phyloP scores from a whole-genome alignment of 2,113 vertebrate species.

The Neolamprologus sp. region DNA sequence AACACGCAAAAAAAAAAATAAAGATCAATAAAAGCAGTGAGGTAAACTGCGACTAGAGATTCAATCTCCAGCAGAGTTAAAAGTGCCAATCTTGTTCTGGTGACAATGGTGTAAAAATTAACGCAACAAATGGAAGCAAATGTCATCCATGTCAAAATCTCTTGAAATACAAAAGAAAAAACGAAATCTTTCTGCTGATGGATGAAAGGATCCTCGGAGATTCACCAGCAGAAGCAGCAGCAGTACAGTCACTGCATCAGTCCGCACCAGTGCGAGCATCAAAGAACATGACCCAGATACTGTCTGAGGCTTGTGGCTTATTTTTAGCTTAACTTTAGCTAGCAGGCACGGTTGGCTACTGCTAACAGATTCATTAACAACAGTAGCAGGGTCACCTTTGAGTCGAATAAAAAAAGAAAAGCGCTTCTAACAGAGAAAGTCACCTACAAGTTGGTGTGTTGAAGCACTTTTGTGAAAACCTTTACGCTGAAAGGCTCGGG shows the following conservation, averaged over 20 bases:
- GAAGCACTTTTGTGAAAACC: neutral
- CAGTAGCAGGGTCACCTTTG: neutral
- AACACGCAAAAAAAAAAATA: neutral
- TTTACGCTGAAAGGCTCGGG: neutral
- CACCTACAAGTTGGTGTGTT: neutral
- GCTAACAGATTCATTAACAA: constrained; percentile 15
- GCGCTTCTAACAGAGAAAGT: neutral
- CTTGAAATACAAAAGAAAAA: neutral
- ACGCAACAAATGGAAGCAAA: neutral
- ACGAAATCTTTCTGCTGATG: neutral
- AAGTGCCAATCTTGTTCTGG: neutral
- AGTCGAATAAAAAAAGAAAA: neutral
- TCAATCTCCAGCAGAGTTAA: neutral
- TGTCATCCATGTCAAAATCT: neutral
- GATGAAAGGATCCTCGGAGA: neutral
- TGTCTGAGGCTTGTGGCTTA: constrained; percentile 4
- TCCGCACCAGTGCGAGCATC: constrained; percentile 20
- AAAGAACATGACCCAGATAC: constrained; percentile 44
- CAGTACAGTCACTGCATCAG: neutral
- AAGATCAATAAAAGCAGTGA: neutral
- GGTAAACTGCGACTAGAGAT: neutral
- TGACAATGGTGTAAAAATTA: neutral
- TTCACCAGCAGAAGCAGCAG: neutral
- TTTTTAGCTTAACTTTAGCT: constrained; percentile 32
- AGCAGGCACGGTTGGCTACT: neutral